Evolutionary conservation across 1,140 invertebrate genomes (phyloP).

Genomic region (Drosophila pandora): DNA sequence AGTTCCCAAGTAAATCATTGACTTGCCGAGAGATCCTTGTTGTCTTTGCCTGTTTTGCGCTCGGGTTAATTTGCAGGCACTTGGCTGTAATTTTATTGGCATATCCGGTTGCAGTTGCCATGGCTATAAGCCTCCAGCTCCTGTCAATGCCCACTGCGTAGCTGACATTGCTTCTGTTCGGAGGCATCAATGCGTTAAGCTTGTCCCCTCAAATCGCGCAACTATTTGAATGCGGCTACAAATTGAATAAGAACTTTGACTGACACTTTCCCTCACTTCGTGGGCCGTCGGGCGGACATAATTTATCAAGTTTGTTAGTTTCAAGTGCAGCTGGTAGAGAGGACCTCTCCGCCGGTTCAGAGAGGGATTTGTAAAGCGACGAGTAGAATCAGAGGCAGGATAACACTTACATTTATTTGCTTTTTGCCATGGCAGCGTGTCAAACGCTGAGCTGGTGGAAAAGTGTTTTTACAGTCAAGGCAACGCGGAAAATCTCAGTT

Average conservation of each 20-base stretch:
- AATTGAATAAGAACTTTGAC: slow-evolving; percentile 66
- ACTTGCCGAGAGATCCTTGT: slow-evolving; percentile 8
- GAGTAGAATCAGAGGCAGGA: slow-evolving; percentile 9
- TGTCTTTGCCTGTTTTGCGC: slow-evolving; percentile 39
- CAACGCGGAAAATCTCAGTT: slow-evolving; percentile 6
- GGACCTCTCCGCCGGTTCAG: slow-evolving; percentile 10
- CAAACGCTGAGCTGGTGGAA: slow-evolving; percentile 16
- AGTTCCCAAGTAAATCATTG: slow-evolving; percentile 15
- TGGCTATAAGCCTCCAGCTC: slow-evolving; percentile 11
- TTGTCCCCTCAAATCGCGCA: slow-evolving; percentile 29
- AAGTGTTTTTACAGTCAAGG: slow-evolving; percentile 8
- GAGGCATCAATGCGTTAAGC: slow-evolving; percentile 61
- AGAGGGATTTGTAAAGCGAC: slow-evolving; percentile 39
- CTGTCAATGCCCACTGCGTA: slow-evolving; percentile 33
- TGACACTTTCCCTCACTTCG: slow-evolving; percentile 50
- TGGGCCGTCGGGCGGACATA: slow-evolving; percentile 11
- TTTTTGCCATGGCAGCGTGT: slow-evolving; percentile 24
- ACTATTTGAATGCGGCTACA: slow-evolving; percentile 45
- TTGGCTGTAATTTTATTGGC: slow-evolving; percentile 62
- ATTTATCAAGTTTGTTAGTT: slow-evolving; percentile 49
- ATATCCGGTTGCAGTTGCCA: slow-evolving; percentile 39
- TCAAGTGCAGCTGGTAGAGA: slow-evolving; percentile 27
- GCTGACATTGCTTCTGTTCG: slow-evolving; percentile 40
- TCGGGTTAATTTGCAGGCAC: slow-evolving; percentile 58
- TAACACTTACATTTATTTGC: slow-evolving; percentile 54